Evolutionary conservation across 2,113 vertebrate species (phyloP), one percentile per base, ranked within the genome.

Genomic region (Oreochromis niloticus): DNA sequence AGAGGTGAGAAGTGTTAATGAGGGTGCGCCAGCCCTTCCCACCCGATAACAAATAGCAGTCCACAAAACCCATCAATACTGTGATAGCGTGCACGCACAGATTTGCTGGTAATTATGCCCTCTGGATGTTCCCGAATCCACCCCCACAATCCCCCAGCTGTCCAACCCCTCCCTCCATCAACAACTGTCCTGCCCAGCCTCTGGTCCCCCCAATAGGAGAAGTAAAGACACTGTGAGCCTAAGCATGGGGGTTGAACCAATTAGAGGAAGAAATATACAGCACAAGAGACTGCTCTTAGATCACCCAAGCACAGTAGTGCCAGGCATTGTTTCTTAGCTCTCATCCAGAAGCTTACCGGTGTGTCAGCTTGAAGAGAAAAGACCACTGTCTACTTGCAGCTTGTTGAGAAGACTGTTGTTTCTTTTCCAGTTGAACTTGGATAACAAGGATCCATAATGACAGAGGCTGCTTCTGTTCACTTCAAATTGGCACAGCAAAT

Each of bases 1-100:
- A 88, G 89, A 93, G 91, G 94, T 95, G 92, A 93, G 93, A 86
- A 81, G 90, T 92, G 94, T 93, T 95, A 96, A 96, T 94, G 95
- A 95, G 91, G 73, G 63, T 27, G 85, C 54, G 30, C 56, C 81
- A 63, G 86, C 75, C 87, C 83, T 81, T 84, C 63, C 91, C 88
- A 92, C 83, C 88, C 34, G 79, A 92, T 91, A 91, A 93, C 90
- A 91, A 92, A 93, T 81, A 85, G 88, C 36, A 80, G 48, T 85
- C 89, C 78, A 87, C 61, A 89, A 85, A 89, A 83, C 59, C 89
- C 89, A 89, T 88, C 86, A 86, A 90, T 87, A 87, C 83, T 9
- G n/a, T 36, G 41, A 83, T 80, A 80, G 66, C 8, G 48, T 68
- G 32, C 79, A 54, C 6, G 27, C 55, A 88, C 80, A 89, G 63